Percentiles rank a stretch among this genome's conserved stretches.
These are phyloP conservation scores for Papilio protenor DNA, from an alignment of 2,888 invertebrate genomes.

Conservation along the genomic window DNA sequence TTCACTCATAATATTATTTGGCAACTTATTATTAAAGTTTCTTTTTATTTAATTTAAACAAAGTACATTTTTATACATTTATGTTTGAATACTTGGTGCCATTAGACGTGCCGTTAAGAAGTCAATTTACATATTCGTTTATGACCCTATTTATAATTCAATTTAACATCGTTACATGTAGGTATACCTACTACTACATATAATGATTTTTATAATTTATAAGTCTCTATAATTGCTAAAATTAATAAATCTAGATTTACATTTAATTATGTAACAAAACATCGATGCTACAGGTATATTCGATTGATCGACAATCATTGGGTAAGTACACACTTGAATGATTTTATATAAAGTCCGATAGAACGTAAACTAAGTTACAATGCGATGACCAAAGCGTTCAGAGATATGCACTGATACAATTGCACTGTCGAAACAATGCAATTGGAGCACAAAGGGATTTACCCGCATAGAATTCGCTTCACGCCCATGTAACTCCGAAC, in stretches of 20 bases:
- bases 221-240: too few species aligned
- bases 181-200: too few species aligned
- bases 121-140: not conserved
- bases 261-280: not conserved
- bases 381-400: constrained; percentile 43
- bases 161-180: too few species aligned
- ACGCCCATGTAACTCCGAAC: constrained; percentile 38
- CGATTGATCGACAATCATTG: not conserved
- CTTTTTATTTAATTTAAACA: too few species aligned
- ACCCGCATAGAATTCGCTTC: constrained; percentile 42
- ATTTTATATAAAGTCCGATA: constrained; percentile 28
- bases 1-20: not conserved
- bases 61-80: too few species aligned
- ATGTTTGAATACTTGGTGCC: too few species aligned
- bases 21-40: not conserved
- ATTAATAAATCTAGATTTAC: too few species aligned
- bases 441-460: constrained; percentile 49
- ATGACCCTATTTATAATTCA: not conserved
- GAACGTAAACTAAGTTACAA: constrained; percentile 49
- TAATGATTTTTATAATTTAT: too few species aligned
- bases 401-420: constrained; percentile 62
- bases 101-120: too few species aligned
- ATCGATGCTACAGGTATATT: not conserved
- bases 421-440: constrained; percentile 54
- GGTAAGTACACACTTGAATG: constrained; percentile 44